A percentile compares a stretch with the other conserved stretches of the same genome.
These are phyloP conservation scores for Falco punctatus DNA, from an alignment of 2,113 vertebrate species.

Conservation along the genomic window DNA sequence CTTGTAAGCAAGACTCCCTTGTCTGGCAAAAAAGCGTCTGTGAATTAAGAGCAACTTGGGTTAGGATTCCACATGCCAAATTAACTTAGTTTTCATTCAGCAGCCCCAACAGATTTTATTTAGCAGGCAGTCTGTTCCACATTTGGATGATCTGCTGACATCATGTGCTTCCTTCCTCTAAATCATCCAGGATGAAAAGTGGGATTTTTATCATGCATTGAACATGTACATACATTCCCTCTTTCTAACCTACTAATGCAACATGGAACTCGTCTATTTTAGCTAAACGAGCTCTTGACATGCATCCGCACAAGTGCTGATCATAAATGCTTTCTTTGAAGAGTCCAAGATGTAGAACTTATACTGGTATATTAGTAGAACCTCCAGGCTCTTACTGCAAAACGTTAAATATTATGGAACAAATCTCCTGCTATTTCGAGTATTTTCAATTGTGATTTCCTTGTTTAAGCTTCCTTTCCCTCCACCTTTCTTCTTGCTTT, in stretches of 20 bases:
- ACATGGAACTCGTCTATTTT: background rate
- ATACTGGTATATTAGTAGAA: background rate
- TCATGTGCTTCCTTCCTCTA: background rate
- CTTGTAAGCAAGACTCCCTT: conserved; percentile 28
- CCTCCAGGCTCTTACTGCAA: background rate
- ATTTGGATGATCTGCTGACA: conserved; percentile 16
- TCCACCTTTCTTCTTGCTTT: background rate
- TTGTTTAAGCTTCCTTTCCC: background rate
- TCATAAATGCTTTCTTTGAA: background rate
- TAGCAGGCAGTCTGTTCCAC: conserved; percentile 31
- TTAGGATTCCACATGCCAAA: conserved; percentile 49
- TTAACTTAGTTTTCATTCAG: conserved; percentile 19
- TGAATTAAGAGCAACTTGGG: conserved; percentile 32
- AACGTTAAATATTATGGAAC: background rate
- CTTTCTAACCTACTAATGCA: background rate
- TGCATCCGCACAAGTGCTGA: background rate
- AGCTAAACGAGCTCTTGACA: background rate
- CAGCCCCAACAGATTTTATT: conserved; percentile 33
- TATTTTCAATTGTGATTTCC: background rate
- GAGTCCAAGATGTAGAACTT: background rate
- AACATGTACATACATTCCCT: background rate
- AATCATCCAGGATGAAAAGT: background rate
- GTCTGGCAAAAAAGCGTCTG: background rate
- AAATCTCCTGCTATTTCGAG: background rate
- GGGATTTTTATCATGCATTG: background rate